Evolutionary conservation across 2,113 vertebrate genomes (phyloP).

Genomic region (Corvus cornix): DNA sequence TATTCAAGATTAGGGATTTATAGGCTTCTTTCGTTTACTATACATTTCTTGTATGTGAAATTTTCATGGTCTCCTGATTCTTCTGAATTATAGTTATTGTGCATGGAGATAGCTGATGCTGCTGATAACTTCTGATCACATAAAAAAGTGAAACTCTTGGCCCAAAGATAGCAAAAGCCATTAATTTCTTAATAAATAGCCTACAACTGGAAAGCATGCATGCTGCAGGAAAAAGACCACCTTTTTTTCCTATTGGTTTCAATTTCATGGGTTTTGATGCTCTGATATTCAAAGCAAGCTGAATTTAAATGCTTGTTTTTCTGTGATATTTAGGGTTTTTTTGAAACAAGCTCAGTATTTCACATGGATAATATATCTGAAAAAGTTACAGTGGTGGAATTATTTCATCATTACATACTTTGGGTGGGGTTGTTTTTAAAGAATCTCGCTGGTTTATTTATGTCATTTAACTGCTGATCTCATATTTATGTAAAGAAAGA

Average conservation of each 20-base stretch:
- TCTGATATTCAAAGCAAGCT: neutral
- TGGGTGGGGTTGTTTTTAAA: neutral
- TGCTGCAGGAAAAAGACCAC: neutral
- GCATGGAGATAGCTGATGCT: conserved; percentile 5
- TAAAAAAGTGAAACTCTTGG: conserved; percentile 7
- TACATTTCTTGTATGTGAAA: conserved; percentile 25
- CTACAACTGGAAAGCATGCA: neutral
- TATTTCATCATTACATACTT: neutral
- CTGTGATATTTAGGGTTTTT: neutral
- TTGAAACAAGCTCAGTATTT: neutral
- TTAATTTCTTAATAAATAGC: neutral
- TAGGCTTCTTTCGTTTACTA: conserved; percentile 18
- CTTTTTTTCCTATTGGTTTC: neutral
- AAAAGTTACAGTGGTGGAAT: neutral
- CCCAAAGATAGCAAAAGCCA: neutral
- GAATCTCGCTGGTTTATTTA: neutral
- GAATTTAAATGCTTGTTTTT: neutral
- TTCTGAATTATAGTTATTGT: conserved; percentile 28
- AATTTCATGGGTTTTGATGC: neutral
- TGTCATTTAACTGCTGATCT: neutral
- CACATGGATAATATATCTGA: neutral
- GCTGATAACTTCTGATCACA: neutral
- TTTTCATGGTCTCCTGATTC: conserved; percentile 38
- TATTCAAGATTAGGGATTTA: conserved; percentile 58
- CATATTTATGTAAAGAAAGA: neutral